Evolutionary conservation across 1,140 invertebrate species (phyloP), one percentile per base, ranked within the genome.

Genomic region (Brachionus sp.): DNA sequence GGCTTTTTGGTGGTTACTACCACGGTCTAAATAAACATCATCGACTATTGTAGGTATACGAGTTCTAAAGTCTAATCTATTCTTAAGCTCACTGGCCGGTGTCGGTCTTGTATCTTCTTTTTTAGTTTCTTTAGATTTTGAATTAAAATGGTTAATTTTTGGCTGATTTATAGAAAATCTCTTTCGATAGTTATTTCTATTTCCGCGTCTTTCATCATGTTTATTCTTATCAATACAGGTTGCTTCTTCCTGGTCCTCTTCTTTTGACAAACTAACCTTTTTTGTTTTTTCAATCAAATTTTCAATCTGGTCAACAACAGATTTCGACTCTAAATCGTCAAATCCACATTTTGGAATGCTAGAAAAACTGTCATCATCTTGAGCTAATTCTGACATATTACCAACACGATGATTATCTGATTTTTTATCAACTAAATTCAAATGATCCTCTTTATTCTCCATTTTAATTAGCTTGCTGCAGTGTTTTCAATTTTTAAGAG

Each of bases 11-110:
- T 44, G 29, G 16, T 39, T 37, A 16, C 33, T 33, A 33, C 64
- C 33, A 2, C 37, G 10, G 16, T 78, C 44, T 23, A 78, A 62
- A 46, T 25, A 78, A n/a, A 57, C 29, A 57, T 78, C 44, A 62
- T 78, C 75, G 1, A 78, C 46, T 35, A 78, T 78, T 23, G 75
- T 78, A 0, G 75, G 75, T 33, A 78, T 78, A 10, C 75, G 39
- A 19, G 75, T 78, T 29, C 75, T 78, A 25, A 50, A 78, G 19
- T 78, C 75, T 2, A 78, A 19, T 37, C 75, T 42, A 13, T 12
- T 50, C 19, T 78, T 78, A 13, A 78, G 37, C 9, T 78, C 75
- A 25, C 12, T 78, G 13, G 35, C 7, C 13, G 66, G 35, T 12
- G 66, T 70, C 12, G 66, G 10, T 5, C 19, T 39, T 39, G n/a